Evolutionary conservation across 2,888 invertebrate species (phyloP).

Genomic region (Mayetiola destructor): DNA sequence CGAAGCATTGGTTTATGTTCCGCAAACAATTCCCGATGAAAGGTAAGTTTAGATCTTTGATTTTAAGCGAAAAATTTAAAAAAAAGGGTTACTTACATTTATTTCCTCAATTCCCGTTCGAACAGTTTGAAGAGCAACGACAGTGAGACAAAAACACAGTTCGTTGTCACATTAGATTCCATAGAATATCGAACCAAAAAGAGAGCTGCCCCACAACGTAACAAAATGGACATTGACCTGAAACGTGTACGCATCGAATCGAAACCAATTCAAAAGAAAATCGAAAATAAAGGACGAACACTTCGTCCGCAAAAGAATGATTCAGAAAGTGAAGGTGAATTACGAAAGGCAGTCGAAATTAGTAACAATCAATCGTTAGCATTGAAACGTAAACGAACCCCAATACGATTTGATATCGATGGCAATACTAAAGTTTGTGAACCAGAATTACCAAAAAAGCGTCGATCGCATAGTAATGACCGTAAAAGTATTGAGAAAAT

Average conservation of each 20-base stretch:
- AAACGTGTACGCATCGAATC: neutral
- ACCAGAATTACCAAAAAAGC: constrained; percentile 10
- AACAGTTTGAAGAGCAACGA: neutral
- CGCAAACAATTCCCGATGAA: neutral
- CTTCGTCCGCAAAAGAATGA: constrained; percentile 36
- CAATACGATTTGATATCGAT: constrained; percentile 30
- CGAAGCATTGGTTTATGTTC: neutral
- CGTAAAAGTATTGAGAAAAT: constrained; percentile 16
- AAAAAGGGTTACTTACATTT: no score
- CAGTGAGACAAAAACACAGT: neutral
- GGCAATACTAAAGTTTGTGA: neutral
- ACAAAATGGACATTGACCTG: constrained; percentile 28
- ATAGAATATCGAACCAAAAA: neutral
- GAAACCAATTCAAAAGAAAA: neutral
- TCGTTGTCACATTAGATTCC: constrained; percentile 5
- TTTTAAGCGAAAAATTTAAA: no score
- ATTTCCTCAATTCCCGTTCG: no score
- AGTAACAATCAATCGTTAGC: neutral
- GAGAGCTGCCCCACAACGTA: constrained; percentile 22
- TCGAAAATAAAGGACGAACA: neutral
- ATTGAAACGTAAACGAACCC: constrained; percentile 28
- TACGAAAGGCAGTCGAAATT: constrained; percentile 17
- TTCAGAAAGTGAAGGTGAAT: constrained; percentile 35
- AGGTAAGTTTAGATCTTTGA: neutral
- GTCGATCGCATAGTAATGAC: neutral